Conservation (phyloP, 2,113 vertebrate species). For the Spea multiplicata region DNA sequence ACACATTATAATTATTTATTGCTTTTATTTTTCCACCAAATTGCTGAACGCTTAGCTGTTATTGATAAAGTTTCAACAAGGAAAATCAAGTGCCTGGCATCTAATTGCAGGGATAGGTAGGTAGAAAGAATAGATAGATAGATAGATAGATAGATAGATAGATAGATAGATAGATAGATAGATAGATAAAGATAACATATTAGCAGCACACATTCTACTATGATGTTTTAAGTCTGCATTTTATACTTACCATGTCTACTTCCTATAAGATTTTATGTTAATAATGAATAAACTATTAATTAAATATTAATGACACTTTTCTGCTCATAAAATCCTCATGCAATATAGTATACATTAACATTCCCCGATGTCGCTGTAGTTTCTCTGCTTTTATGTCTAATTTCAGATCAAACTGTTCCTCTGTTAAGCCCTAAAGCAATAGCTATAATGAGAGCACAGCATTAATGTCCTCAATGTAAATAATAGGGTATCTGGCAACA, state of each 20-base stretch:
- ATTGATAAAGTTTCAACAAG: too few species aligned
- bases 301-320: neutral
- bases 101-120: too few species aligned
- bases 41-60: too few species aligned
- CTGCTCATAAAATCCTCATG: neutral
- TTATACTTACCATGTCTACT: neutral
- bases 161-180: too few species aligned
- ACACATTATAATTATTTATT: too few species aligned
- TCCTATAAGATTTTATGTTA: conserved; percentile 4
- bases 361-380: neutral
- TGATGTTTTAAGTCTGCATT: too few species aligned
- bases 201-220: too few species aligned
- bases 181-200: too few species aligned
- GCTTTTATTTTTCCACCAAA: too few species aligned
- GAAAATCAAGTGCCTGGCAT: too few species aligned
- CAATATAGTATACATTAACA: conserved; percentile 11
- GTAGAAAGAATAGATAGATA: too few species aligned
- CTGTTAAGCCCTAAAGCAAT: conserved; percentile 4
- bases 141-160: too few species aligned
- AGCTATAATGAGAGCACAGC: neutral
- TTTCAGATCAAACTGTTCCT: conserved; percentile 5
- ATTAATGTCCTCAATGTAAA: conserved; percentile 8
- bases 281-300: conserved; percentile 8
- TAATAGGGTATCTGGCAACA: neutral
- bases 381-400: neutral